Evolutionary conservation across 1,140 invertebrate species (phyloP).

Genomic region (Ctenoplectra terminalis): DNA sequence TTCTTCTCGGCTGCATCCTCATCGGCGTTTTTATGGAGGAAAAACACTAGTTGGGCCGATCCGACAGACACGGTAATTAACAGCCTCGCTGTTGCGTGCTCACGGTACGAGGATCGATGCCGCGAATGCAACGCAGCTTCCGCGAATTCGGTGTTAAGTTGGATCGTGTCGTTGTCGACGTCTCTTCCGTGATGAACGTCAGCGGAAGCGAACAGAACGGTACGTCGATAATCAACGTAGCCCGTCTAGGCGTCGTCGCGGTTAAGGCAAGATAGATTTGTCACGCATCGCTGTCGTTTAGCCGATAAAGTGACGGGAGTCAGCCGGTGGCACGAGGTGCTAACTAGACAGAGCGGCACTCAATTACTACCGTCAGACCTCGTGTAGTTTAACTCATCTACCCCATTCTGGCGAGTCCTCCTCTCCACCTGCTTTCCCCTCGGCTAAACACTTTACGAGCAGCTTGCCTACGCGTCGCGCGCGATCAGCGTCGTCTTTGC

Average conservation of each 20-base stretch:
- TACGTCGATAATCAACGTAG: constrained; percentile 63
- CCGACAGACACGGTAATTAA: constrained; percentile 52
- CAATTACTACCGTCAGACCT: constrained; percentile 83
- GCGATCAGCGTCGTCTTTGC: constrained; percentile 80
- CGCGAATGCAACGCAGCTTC: neutral
- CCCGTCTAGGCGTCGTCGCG: constrained; percentile 64
- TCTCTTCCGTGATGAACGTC: constrained; percentile 23
- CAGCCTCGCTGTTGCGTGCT: neutral
- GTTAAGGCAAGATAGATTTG: constrained; percentile 80
- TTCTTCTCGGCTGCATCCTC: constrained; percentile 34
- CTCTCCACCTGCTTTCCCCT: constrained; percentile 74
- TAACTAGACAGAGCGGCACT: constrained; percentile 83
- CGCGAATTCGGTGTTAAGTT: neutral
- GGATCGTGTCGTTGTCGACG: constrained; percentile 4
- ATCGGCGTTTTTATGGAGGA: neutral
- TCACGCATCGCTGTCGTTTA: constrained; percentile 80
- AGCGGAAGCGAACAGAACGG: constrained; percentile 39
- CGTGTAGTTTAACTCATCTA: constrained; percentile 80
- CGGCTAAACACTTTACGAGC: constrained; percentile 83
- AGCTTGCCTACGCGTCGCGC: constrained; percentile 80
- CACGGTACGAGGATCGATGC: neutral
- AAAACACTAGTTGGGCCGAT: neutral
- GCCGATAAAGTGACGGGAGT: constrained; percentile 80
- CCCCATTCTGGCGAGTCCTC: constrained; percentile 67
- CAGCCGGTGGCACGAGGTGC: constrained; percentile 68